Evolutionary conservation across 1,140 invertebrate species (phyloP).

Genomic region (Paracyclopina nana): DNA sequence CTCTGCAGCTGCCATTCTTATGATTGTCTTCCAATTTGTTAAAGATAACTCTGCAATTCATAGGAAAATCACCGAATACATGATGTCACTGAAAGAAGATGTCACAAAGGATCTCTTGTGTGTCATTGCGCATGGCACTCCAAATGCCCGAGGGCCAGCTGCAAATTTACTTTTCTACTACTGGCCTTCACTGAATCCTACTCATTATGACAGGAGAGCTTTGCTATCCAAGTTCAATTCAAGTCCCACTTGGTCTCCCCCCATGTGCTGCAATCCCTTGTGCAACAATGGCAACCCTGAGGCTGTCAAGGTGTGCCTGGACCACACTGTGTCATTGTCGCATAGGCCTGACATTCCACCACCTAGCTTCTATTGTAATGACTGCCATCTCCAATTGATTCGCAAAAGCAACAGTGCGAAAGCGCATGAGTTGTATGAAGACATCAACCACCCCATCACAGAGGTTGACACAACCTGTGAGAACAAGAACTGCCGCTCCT

Average conservation of each 20-base stretch:
- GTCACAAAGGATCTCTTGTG: constrained; percentile 80
- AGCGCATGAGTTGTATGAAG: constrained; percentile 36
- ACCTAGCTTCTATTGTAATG: constrained; percentile 83
- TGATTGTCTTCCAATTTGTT: constrained; percentile 85
- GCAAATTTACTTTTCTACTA: constrained; percentile 95
- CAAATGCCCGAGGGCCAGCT: constrained; percentile 67
- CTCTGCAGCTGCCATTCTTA: constrained; percentile 80
- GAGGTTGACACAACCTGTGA: constrained; percentile 86
- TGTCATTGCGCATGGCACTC: constrained; percentile 90
- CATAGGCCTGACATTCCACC: constrained; percentile 59
- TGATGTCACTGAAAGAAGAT: constrained; percentile 74
- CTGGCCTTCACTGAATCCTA: constrained; percentile 94
- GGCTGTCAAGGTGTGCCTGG: constrained; percentile 74
- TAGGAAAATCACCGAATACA: constrained; percentile 77
- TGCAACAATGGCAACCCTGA: constrained; percentile 27
- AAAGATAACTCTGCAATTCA: constrained; percentile 49
- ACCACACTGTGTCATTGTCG: constrained; percentile 45
- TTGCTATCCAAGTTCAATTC: constrained; percentile 26
- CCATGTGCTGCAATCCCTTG: neutral
- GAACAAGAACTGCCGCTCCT: constrained; percentile 88
- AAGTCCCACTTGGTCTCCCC: constrained; percentile 1
- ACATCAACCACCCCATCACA: constrained; percentile 81
- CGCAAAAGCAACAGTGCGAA: constrained; percentile 30
- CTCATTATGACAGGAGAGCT: constrained; percentile 68
- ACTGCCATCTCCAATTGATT: constrained; percentile 71